Evolutionary conservation across 2,113 vertebrate genomes (phyloP).

Genomic region (Tachuris rubrigastra): DNA sequence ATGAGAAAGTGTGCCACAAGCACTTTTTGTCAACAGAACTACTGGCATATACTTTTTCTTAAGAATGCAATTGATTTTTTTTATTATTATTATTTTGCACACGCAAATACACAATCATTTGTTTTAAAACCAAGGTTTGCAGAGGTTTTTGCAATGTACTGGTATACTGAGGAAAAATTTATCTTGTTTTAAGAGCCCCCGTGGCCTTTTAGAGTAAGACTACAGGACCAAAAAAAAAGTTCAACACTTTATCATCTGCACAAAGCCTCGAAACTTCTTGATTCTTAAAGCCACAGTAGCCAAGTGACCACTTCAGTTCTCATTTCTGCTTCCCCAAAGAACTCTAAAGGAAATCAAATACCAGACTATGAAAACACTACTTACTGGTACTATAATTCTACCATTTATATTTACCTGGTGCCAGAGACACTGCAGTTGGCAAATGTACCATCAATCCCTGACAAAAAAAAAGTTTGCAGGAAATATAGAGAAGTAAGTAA

Average conservation of each 20-base stretch:
- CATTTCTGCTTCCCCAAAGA: neutral
- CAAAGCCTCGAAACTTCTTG: neutral
- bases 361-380: neutral
- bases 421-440: neutral
- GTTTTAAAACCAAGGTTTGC: conserved; percentile 45
- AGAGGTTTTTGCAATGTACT: conserved; percentile 34
- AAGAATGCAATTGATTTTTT: neutral
- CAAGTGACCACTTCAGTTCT: neutral
- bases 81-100: conserved; percentile 9
- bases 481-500: neutral
- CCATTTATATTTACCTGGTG: neutral
- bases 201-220: neutral
- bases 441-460: neutral
- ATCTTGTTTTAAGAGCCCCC: neutral
- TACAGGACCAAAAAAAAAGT: neutral
- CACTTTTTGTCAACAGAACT: conserved; percentile 10
- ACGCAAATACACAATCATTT: conserved; percentile 27
- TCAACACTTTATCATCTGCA: neutral
- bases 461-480: neutral
- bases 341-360: neutral
- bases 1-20: neutral
- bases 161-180: neutral
- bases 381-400: neutral
- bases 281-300: neutral
- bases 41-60: conserved; percentile 16